These are phyloP conservation scores for Hippoglossus stenolepis DNA, from an alignment of 2,113 vertebrate species.

Conservation along the genomic window DNA sequence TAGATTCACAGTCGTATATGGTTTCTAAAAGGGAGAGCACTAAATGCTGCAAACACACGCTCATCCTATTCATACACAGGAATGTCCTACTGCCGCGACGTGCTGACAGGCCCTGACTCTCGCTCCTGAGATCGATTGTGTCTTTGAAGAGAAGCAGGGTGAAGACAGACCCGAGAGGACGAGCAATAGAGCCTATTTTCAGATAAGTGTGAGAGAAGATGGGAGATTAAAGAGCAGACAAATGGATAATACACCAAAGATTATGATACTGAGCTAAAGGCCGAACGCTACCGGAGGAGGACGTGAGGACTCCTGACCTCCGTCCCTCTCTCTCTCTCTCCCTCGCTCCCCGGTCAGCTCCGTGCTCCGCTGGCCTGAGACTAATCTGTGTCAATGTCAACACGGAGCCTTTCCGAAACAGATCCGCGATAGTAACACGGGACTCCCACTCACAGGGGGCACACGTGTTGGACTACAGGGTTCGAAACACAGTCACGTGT, in stretches of 20 bases:
- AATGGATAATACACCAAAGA: slow-evolving; percentile 16
- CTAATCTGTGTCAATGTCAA: slow-evolving; percentile 81
- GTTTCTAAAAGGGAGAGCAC: slow-evolving; percentile 75
- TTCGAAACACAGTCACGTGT: slow-evolving; percentile 47
- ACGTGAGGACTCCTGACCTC: background rate
- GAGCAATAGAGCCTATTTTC: slow-evolving; percentile 32
- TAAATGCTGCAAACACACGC: slow-evolving; percentile 70
- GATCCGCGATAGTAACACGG: slow-evolving; percentile 34
- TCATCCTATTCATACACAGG: slow-evolving; percentile 70
- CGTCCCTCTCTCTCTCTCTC: background rate
- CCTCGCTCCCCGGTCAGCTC: background rate
- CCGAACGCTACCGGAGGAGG: background rate
- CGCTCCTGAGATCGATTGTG: slow-evolving; percentile 56
- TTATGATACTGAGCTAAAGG: slow-evolving; percentile 12
- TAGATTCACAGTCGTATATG: slow-evolving; percentile 65
- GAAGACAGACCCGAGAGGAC: slow-evolving; percentile 51
- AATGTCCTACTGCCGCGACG: slow-evolving; percentile 52
- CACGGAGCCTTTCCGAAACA: slow-evolving; percentile 72
- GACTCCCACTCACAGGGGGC: slow-evolving; percentile 4
- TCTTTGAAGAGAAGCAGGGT: slow-evolving; percentile 62
- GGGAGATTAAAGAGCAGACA: slow-evolving; percentile 23
- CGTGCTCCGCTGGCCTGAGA: slow-evolving; percentile 58
- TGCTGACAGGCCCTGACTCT: slow-evolving; percentile 65
- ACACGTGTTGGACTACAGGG: slow-evolving; percentile 45
- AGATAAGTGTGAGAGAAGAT: slow-evolving; percentile 28